phyloP scores from a whole-genome alignment of 2,888 invertebrate species.

The Hanleya hanleyi region DNA sequence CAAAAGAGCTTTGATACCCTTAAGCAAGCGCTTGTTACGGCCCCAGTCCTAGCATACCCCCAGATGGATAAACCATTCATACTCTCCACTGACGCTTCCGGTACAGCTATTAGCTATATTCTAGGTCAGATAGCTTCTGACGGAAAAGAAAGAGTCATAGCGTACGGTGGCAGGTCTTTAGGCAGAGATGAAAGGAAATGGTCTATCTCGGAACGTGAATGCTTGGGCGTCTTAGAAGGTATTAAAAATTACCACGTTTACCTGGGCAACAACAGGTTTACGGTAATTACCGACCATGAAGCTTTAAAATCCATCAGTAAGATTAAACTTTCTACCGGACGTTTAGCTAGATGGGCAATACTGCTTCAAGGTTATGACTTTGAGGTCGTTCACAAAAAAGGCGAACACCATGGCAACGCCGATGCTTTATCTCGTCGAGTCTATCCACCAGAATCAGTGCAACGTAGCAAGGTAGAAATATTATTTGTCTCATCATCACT shows the following conservation, averaged over 20 bases:
- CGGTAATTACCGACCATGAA: not conserved
- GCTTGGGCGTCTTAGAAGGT: not conserved
- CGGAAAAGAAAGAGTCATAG: not conserved
- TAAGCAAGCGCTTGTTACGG: slow-evolving; percentile 32
- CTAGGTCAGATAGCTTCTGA: slow-evolving; percentile 22
- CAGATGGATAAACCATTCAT: slow-evolving; percentile 16
- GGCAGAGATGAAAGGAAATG: not conserved
- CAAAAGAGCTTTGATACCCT: slow-evolving; percentile 49
- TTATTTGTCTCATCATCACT: too few relatives aligned
- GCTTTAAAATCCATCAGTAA: not conserved
- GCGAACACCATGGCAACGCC: not conserved
- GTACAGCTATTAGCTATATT: slow-evolving; percentile 14
- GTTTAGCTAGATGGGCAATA: slow-evolving; percentile 7
- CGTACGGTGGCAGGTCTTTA: not conserved
- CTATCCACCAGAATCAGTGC: too few relatives aligned
- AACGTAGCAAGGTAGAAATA: too few relatives aligned
- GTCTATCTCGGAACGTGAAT: not conserved
- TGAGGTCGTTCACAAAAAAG: not conserved
- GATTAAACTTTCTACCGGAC: too few relatives aligned
- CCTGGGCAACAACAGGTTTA: not conserved
- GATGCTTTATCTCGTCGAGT: too few relatives aligned
- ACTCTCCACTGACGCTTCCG: slow-evolving; percentile 25
- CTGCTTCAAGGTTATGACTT: slow-evolving; percentile 13
- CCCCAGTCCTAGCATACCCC: slow-evolving; percentile 21
- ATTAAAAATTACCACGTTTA: not conserved